phyloP scores from a whole-genome alignment of 2,888 invertebrate species.

The Lepidochitona cinerea region DNA sequence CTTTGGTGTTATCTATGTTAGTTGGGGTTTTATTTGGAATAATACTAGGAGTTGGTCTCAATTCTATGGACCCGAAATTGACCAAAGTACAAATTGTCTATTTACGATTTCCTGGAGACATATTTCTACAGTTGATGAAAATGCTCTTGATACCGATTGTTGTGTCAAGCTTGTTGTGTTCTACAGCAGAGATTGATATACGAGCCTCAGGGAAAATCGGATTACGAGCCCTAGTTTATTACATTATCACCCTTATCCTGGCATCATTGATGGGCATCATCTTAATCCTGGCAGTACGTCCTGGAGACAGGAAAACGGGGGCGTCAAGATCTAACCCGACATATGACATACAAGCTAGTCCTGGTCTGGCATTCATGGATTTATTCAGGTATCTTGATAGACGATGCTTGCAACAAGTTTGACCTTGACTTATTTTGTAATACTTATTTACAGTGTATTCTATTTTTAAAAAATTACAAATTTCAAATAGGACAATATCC shows the following conservation, averaged over 20 bases:
- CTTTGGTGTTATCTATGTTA: conserved; percentile 76
- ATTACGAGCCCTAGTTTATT: conserved; percentile 89
- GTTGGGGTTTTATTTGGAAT: conserved; percentile 73
- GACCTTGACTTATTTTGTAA: too few relatives aligned
- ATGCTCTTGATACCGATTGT: conserved; percentile 81
- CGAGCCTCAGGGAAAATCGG: conserved; percentile 91
- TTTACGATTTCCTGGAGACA: conserved; percentile 78
- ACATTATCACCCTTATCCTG: conserved; percentile 90
- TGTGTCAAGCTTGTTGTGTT: conserved; percentile 77
- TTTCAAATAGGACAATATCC: too few relatives aligned
- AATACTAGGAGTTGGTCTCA: conserved; percentile 74
- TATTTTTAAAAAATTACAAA: too few relatives aligned
- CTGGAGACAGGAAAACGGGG: conserved; percentile 74
- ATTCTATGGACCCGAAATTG: conserved; percentile 77
- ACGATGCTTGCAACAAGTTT: too few relatives aligned
- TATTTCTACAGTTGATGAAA: conserved; percentile 79
- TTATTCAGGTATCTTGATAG: not conserved
- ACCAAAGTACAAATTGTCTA: conserved; percentile 74
- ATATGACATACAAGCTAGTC: not conserved
- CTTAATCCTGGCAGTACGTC: conserved; percentile 88
- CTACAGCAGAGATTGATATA: conserved; percentile 89
- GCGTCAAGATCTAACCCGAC: not conserved
- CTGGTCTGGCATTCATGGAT: not conserved
- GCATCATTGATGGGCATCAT: conserved; percentile 93
- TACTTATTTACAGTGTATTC: too few relatives aligned